phyloP scores from a whole-genome alignment of 2,888 invertebrate species.

The Odontomyia ornata region DNA sequence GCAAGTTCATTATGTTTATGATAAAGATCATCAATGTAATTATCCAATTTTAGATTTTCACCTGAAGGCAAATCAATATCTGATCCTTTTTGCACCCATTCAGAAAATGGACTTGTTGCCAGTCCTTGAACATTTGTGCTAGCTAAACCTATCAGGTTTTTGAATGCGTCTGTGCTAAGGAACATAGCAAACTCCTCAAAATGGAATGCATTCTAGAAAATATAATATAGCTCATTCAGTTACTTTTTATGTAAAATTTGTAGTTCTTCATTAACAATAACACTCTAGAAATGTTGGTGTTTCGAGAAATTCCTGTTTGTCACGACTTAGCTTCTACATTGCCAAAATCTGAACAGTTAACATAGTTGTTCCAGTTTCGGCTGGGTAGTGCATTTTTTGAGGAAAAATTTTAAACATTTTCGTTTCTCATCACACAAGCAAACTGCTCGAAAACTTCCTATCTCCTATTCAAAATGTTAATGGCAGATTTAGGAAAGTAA shows the following conservation, averaged over 20 bases:
- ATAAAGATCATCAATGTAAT: conserved; percentile 83
- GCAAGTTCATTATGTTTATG: conserved; percentile 77
- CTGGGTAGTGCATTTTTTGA: conserved; percentile 94
- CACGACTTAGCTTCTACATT: conserved; percentile 77
- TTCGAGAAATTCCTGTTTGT: conserved; percentile 63
- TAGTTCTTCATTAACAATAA: conserved; percentile 82
- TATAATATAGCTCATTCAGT: conserved; percentile 58
- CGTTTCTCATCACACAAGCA: too few relatives aligned
- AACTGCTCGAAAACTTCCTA: too few relatives aligned
- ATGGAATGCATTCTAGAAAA: conserved; percentile 60
- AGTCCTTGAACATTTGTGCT: conserved; percentile 97
- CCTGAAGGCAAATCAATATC: conserved; percentile 73
- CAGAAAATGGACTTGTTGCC: conserved; percentile 87
- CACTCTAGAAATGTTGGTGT: conserved; percentile 60
- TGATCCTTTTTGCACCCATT: conserved; percentile 84
- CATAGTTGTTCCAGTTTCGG: conserved; percentile 91
- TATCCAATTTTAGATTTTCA: conserved; percentile 75
- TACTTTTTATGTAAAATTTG: conserved; percentile 85
- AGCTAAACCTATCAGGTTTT: conserved; percentile 71
- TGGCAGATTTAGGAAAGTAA: too few relatives aligned
- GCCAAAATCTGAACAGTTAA: conserved; percentile 85
- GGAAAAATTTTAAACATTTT: background rate
- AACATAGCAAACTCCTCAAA: conserved; percentile 61
- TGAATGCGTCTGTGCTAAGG: conserved; percentile 85
- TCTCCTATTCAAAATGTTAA: too few relatives aligned